Evolutionary conservation across 2,888 invertebrate genomes (phyloP).

Genomic region (Tupiocoris notatus): DNA sequence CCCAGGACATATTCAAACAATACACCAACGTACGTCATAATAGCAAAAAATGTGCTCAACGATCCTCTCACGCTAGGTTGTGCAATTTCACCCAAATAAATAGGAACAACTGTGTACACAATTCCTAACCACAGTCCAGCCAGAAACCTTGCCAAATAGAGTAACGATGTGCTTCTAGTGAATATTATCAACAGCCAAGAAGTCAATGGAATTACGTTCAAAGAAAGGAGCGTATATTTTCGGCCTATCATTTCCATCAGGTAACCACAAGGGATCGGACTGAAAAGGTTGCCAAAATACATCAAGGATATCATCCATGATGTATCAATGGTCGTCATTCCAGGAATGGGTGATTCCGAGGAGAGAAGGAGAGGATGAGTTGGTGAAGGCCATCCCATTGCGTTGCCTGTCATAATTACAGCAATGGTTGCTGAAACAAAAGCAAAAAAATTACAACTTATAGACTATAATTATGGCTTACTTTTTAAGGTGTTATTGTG

Average conservation of each 20-base stretch:
- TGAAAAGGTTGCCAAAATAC: constrained; percentile 49
- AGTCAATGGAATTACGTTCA: constrained; percentile 46
- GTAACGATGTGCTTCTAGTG: constrained; percentile 39
- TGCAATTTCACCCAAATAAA: constrained; percentile 50
- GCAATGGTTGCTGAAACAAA: constrained; percentile 45
- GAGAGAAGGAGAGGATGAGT: constrained; percentile 44
- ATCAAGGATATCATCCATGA: constrained; percentile 50
- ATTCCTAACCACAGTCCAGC: constrained; percentile 49
- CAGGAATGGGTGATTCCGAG: constrained; percentile 43
- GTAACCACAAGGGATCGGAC: constrained; percentile 49
- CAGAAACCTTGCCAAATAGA: constrained; percentile 49
- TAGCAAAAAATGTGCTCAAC: constrained; percentile 49
- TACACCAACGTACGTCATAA: constrained; percentile 49
- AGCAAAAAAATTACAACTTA: too few species aligned
- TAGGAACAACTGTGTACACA: constrained; percentile 49
- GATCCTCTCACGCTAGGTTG: constrained; percentile 49
- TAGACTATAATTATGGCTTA: too few species aligned
- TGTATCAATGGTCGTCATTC: constrained; percentile 45
- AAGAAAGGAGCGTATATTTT: constrained; percentile 46
- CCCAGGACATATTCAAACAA: constrained; percentile 49
- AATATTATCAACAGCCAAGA: constrained; percentile 49
- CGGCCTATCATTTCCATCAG: constrained; percentile 49
- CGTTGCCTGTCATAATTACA: constrained; percentile 46
- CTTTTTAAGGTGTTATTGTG: too few species aligned
- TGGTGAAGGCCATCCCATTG: constrained; percentile 48